Percentiles rank a stretch among this genome's conserved stretches.
Evolutionary conservation across 2,888 invertebrate species (phyloP).

Genomic region (Phyto melanocephala): DNA sequence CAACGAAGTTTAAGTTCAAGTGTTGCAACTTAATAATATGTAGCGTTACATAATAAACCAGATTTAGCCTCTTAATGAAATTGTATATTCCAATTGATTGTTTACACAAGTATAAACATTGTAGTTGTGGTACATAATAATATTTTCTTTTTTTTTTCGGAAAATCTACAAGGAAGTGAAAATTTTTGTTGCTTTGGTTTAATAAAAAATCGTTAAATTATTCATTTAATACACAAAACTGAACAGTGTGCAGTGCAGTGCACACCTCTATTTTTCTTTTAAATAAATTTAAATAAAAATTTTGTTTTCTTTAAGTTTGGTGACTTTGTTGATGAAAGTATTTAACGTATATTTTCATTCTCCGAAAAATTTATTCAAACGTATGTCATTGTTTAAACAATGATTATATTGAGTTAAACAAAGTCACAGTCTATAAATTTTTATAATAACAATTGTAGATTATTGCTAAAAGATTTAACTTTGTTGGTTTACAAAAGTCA

Average conservation of each 20-base stretch:
- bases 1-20: constrained; percentile 65
- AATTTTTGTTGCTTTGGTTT: constrained; percentile 16
- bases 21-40: constrained; percentile 39
- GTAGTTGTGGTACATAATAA: no score
- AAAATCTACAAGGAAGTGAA: constrained; percentile 49
- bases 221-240: not conserved
- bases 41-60: constrained; percentile 57
- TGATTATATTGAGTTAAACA: not conserved
- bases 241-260: no score
- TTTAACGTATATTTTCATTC: not conserved
- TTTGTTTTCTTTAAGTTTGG: not conserved
- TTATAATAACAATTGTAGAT: no score
- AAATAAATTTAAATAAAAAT: not conserved
- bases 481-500: no score
- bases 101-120: constrained; percentile 3
- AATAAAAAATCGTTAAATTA: not conserved
- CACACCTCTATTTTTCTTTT: constrained; percentile 18
- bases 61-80: constrained; percentile 38
- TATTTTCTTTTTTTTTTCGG: constrained; percentile 1
- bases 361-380: not conserved
- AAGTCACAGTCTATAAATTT: constrained; percentile 55
- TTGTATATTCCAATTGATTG: constrained; percentile 15
- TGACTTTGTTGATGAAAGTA: constrained; percentile 4
- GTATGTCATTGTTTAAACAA: constrained; percentile 11
- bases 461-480: no score